Evolutionary conservation across 30 jellyfish, hydroid and myxozoan genomes (phyloP).

Genomic region (Aurelia aurita): DNA sequence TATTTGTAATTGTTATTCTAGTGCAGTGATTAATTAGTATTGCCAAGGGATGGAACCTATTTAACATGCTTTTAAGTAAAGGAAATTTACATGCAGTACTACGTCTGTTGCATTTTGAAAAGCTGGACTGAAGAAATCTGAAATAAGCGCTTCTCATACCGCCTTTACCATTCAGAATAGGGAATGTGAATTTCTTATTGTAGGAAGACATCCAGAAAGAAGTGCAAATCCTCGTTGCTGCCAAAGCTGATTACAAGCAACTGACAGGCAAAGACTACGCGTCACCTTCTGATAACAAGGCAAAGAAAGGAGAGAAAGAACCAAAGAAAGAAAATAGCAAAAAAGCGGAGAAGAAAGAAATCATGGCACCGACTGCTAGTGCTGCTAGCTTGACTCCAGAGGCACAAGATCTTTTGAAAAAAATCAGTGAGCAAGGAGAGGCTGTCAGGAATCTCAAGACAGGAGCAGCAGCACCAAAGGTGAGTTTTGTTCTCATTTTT

Average conservation of each 20-base stretch:
- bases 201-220: slow-evolving; percentile 76
- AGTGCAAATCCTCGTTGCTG: slow-evolving; percentile 64
- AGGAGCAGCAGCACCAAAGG: slow-evolving; percentile 80
- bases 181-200: not conserved
- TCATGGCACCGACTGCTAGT: slow-evolving; percentile 75
- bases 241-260: slow-evolving; percentile 79
- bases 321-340: slow-evolving; percentile 26
- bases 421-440: slow-evolving; percentile 89
- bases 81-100: too few relatives aligned
- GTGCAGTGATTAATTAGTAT: too few relatives aligned
- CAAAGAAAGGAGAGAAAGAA: slow-evolving; percentile 36
- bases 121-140: too few relatives aligned
- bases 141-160: too few relatives aligned
- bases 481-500: not conserved
- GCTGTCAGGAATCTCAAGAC: slow-evolving; percentile 74
- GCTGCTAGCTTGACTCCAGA: slow-evolving; percentile 39
- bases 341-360: slow-evolving; percentile 6
- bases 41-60: too few relatives aligned
- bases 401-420: slow-evolving; percentile 52
- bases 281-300: slow-evolving; percentile 62
- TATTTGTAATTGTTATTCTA: too few relatives aligned
- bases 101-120: too few relatives aligned
- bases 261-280: slow-evolving; percentile 79
- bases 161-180: too few relatives aligned
- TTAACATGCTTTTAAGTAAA: too few relatives aligned